phyloP scores from a whole-genome alignment of 2,888 invertebrate species.

The Tetheella fluctuosa region DNA sequence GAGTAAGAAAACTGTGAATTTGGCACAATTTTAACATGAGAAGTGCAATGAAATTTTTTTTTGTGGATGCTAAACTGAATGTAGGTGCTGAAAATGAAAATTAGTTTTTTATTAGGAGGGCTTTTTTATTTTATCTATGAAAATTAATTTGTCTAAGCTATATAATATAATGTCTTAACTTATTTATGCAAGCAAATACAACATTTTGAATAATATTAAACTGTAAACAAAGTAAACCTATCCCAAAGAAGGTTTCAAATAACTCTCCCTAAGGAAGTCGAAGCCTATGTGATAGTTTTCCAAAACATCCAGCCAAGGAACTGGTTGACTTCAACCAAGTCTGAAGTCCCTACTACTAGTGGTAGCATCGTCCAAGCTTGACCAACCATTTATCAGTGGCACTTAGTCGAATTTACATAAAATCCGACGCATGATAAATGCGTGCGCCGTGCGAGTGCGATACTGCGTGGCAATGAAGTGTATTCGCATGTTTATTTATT shows the following conservation, averaged over 20 bases:
- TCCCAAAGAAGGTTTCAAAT: too few relatives aligned
- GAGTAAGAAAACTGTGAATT: constrained; percentile 40
- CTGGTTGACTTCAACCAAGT: constrained; percentile 25
- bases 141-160: too few relatives aligned
- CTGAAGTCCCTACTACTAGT: constrained; percentile 27
- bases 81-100: too few relatives aligned
- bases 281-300: too few relatives aligned
- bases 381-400: constrained; percentile 79
- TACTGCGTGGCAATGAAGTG: constrained; percentile 35
- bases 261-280: too few relatives aligned
- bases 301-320: background rate
- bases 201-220: background rate
- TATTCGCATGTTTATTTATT: constrained; percentile 24
- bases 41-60: too few relatives aligned
- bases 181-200: too few relatives aligned
- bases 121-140: too few relatives aligned
- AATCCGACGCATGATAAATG: constrained; percentile 76
- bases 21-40: constrained; percentile 14
- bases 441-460: constrained; percentile 36
- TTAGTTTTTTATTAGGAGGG: too few relatives aligned
- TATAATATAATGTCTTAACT: too few relatives aligned
- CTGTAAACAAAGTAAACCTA: too few relatives aligned
- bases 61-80: too few relatives aligned
- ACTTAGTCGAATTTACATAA: constrained; percentile 81
- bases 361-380: constrained; percentile 46